Conservation (phyloP, 2,888 invertebrate genomes). For the Listrodromus nycthemerus region DNA sequence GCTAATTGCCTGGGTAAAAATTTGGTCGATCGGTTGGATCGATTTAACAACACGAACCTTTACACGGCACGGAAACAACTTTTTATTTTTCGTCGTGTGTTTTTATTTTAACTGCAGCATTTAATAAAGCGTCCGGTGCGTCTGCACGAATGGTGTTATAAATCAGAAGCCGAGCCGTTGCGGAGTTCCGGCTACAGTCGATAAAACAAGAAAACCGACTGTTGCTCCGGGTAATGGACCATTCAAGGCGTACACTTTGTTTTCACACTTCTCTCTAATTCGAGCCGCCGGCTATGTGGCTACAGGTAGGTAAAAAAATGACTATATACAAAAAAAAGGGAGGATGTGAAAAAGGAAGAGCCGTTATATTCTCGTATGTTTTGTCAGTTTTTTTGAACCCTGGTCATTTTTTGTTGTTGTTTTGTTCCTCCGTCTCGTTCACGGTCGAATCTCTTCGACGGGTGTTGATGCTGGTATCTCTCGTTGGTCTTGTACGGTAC, state of each 20-base stretch:
- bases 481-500: slow-evolving; percentile 63
- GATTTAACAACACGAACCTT: background rate
- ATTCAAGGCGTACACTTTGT: slow-evolving; percentile 56
- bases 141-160: background rate
- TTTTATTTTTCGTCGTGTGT: background rate
- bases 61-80: background rate
- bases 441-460: slow-evolving; percentile 48
- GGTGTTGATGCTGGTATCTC: slow-evolving; percentile 49
- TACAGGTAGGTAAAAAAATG: slow-evolving; percentile 40
- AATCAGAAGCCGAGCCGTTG: background rate
- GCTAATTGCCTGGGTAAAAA: background rate
- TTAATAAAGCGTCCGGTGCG: background rate
- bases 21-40: background rate
- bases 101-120: background rate
- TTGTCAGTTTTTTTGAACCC: slow-evolving; percentile 47
- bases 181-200: background rate
- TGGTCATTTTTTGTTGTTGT: slow-evolving; percentile 37
- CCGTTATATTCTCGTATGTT: slow-evolving; percentile 37
- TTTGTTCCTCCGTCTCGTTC: slow-evolving; percentile 61
- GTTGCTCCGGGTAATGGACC: slow-evolving; percentile 46
- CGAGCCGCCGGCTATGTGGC: slow-evolving; percentile 24
- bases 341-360: slow-evolving; percentile 16
- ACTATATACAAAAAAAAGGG: background rate
- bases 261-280: slow-evolving; percentile 62
- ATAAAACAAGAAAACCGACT: slow-evolving; percentile 12